Evolutionary conservation across 30 jellyfish, hydroid and myxozoan genomes (phyloP).

Genomic region (Pelagia noctiluca): DNA sequence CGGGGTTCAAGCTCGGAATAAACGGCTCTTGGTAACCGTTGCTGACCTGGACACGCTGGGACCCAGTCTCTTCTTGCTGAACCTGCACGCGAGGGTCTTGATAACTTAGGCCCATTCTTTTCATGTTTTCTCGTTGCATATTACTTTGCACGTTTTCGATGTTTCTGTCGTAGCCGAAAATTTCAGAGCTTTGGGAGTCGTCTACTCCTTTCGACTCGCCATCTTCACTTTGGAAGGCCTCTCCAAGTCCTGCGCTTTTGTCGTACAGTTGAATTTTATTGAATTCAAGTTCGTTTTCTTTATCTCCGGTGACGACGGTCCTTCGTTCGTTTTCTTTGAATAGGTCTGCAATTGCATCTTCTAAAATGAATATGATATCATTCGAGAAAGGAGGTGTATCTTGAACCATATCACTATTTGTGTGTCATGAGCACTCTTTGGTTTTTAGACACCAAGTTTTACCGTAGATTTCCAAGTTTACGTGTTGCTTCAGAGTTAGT

Average conservation of each 20-base stretch:
- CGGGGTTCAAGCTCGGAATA: slow-evolving; percentile 84
- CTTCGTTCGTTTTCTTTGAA: slow-evolving; percentile 86
- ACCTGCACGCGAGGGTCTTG: slow-evolving; percentile 99
- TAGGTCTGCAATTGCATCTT: slow-evolving; percentile 78
- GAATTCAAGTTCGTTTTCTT: slow-evolving; percentile 76
- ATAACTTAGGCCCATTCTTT: slow-evolving; percentile 93
- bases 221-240: slow-evolving; percentile 64
- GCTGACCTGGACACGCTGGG: slow-evolving; percentile 99
- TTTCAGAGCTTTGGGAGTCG: slow-evolving; percentile 89
- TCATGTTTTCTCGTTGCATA: slow-evolving; percentile 69
- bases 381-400: background rate
- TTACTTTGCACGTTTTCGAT: slow-evolving; percentile 74
- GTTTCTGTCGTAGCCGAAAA: slow-evolving; percentile 96
- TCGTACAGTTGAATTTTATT: slow-evolving; percentile 91
- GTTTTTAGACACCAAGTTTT: too few species aligned
- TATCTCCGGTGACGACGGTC: slow-evolving; percentile 94
- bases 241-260: slow-evolving; percentile 64
- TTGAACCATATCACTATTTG: too few species aligned
- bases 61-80: slow-evolving; percentile 98
- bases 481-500: too few species aligned
- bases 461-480: too few species aligned
- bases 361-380: slow-evolving; percentile 30
- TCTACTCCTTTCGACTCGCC: slow-evolving; percentile 57
- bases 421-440: too few species aligned
- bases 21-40: slow-evolving; percentile 98